Evolutionary conservation across 2,888 invertebrate species (phyloP).

Genomic region (Lithophane semibrunnea): DNA sequence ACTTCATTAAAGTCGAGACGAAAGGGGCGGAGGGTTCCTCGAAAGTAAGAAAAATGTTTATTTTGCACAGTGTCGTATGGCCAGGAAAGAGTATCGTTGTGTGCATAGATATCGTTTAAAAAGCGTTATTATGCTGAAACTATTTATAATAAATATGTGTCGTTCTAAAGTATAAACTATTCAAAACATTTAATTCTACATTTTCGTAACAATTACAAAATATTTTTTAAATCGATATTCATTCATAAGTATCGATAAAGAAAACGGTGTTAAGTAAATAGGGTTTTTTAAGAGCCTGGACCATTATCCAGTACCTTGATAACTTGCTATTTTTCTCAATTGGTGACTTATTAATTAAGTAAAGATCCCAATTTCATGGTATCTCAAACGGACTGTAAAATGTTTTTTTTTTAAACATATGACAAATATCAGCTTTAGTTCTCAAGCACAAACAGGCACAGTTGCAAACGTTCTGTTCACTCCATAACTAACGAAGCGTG

Average conservation of each 20-base stretch:
- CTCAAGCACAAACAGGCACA: neutral
- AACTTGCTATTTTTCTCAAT: no score
- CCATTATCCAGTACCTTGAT: no score
- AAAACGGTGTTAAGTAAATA: no score
- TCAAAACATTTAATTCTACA: neutral
- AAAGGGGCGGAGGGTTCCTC: neutral
- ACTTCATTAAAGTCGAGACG: constrained; percentile 33
- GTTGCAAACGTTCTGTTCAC: neutral
- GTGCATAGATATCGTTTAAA: neutral
- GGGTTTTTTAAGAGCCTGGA: no score
- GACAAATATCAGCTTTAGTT: no score
- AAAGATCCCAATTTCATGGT: no score
- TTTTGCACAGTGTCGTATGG: neutral
- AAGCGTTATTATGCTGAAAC: neutral
- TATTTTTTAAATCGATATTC: neutral
- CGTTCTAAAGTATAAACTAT: neutral
- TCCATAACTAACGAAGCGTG: constrained; percentile 28
- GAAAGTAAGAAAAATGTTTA: neutral
- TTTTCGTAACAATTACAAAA: neutral
- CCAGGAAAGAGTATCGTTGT: neutral
- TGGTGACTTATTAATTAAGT: no score
- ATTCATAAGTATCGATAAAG: neutral
- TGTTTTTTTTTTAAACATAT: neutral
- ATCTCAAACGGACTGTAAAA: neutral
- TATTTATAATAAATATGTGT: neutral